Base-by-base conservation (phyloP, 2,888 invertebrate genomes). In the Leptarthrus brevirostris region DNA sequence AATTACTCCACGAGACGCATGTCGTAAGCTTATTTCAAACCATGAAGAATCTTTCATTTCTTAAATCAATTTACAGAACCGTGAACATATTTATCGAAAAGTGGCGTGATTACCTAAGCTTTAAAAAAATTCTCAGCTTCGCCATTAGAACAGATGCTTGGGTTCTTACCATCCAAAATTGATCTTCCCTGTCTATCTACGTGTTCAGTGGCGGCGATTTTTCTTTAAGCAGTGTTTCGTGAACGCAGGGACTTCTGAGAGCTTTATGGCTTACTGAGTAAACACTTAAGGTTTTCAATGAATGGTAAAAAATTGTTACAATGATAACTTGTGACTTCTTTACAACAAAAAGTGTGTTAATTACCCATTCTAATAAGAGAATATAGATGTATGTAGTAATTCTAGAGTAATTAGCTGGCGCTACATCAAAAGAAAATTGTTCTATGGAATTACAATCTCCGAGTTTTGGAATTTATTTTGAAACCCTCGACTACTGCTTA, bases 341-440 rank as follows among this genome's bases (percentile, higher is more conserved):
- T 0, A 12, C 40, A 0, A 12, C 6, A 40, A 1, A 34, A 34
- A 58, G 34, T 34, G 58, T 18, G 58, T 34, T 58, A 30, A 40
- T 36, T 58, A 36, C 10, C 58, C 40, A 18, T 58, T 18, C 16
- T 20, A 58, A 58, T 20, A 4, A 16, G 58, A 16, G 2, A 20
- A 18, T 18, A 20, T 56, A 34, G 26, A 30, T n/a, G n/a, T n/a
- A n/a, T 58, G 20, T 18, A 36, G 58, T 58, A 58, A 58, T 58
- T 36, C 58, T 36, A 40, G 36, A 16, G 58, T 58, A 58, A 58
- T 58, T 58, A 58, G 58, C 58, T 58, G 36, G 58, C 58, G 58
- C 58, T 58, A 58, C 58, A 58, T 58, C 58, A 58, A 58, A 58
- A 58, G 58, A 58, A 40, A 58, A 58, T 36, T 58, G 58, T 58